phyloP scores from a whole-genome alignment of 2,797 vertebrate species.

The Xenops minutus region DNA sequence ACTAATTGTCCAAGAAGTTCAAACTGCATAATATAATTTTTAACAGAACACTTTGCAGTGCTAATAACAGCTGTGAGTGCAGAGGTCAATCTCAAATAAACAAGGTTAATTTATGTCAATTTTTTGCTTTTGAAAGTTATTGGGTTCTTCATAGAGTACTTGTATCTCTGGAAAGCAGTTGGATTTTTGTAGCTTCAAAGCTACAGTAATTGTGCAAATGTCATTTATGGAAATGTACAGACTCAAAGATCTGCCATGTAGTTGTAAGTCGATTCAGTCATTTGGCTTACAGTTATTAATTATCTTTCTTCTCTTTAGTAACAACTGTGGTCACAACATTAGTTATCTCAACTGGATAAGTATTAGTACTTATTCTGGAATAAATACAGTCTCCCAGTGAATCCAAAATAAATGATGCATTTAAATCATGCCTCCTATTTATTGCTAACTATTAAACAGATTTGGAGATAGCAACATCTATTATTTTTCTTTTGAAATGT shows the following conservation, averaged over 20 bases:
- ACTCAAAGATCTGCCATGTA: neutral
- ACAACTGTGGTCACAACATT: accelerated
- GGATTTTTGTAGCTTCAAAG: neutral
- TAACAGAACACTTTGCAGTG: neutral
- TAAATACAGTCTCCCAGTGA: neutral
- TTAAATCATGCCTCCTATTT: neutral
- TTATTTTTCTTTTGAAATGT: neutral
- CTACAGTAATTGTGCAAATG: neutral
- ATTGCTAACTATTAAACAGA: neutral
- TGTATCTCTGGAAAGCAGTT: neutral
- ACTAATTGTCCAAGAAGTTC: slow-evolving; percentile 18
- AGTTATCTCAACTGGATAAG: neutral
- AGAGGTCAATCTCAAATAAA: neutral
- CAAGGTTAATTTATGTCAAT: neutral
- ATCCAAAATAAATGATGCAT: neutral
- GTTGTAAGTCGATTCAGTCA: neutral
- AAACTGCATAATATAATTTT: neutral
- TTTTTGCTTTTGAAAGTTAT: neutral
- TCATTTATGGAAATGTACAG: neutral
- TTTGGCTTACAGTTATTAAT: neutral
- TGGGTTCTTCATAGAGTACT: neutral
- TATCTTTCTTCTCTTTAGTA: neutral
- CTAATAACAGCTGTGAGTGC: neutral
- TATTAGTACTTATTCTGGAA: neutral
- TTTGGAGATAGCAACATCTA: neutral